A percentile compares a stretch with the other conserved stretches of the same genome.
These are phyloP conservation scores for Acanthiza pusilla DNA, from an alignment of 2,797 vertebrate species.

Conservation along the genomic window DNA sequence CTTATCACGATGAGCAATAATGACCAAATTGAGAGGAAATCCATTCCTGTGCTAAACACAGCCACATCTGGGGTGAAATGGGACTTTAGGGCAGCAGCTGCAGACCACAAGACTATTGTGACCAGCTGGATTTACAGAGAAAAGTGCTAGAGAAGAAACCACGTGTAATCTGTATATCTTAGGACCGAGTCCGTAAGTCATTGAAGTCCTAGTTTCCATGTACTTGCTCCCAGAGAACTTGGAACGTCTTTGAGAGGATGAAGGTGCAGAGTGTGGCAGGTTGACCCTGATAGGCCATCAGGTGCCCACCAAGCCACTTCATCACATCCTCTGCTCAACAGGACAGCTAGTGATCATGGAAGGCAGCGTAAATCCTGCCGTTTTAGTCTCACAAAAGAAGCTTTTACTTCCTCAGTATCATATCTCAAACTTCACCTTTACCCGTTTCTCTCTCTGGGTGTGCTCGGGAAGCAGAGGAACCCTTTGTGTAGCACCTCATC, in stretches of 20 bases:
- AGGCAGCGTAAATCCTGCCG: not conserved
- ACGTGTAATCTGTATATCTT: not conserved
- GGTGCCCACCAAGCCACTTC: not conserved
- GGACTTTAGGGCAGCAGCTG: not conserved
- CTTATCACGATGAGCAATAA: not conserved
- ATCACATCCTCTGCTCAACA: not conserved
- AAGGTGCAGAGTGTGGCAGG: not conserved
- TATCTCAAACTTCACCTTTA: slow-evolving; percentile 37
- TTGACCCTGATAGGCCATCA: not conserved
- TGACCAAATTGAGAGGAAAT: not conserved
- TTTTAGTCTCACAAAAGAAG: not conserved
- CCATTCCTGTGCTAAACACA: not conserved
- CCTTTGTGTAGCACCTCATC: not conserved
- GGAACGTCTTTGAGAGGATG: not conserved
- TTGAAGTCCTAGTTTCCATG: not conserved
- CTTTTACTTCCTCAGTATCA: not conserved
- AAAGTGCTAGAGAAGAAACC: not conserved
- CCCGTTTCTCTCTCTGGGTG: not conserved
- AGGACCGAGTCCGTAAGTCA: not conserved
- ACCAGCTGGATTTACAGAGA: not conserved
- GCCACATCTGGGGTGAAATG: not conserved
- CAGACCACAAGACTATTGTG: not conserved
- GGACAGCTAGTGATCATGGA: not conserved
- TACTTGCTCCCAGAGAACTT: not conserved
- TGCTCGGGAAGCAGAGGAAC: not conserved